phyloP scores from a whole-genome alignment of 2,888 invertebrate genomes.

The Zonitis immaculata region DNA sequence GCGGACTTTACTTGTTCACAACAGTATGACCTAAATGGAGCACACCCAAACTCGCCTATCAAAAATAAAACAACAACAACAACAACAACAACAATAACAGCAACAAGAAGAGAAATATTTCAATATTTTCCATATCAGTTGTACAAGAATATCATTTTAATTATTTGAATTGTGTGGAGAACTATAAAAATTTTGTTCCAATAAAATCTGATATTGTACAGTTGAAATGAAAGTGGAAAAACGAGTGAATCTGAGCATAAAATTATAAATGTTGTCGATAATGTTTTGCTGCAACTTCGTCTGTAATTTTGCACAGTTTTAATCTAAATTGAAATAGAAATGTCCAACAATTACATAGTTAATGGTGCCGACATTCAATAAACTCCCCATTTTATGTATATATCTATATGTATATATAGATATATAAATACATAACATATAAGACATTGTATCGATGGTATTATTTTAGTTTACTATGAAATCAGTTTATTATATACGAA shows the following conservation, averaged over 20 bases:
- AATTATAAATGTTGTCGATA: not conserved
- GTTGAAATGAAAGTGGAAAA: not conserved
- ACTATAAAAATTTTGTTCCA: too few relatives aligned
- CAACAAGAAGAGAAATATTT: too few relatives aligned
- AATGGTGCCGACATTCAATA: not conserved
- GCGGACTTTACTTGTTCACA: conserved; percentile 42
- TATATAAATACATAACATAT: not conserved
- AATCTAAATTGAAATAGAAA: not conserved
- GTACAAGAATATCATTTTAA: too few relatives aligned
- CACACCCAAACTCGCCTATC: conserved; percentile 39
- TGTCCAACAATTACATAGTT: not conserved
- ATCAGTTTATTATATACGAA: too few relatives aligned
- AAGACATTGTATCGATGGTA: not conserved
- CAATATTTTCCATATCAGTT: too few relatives aligned
- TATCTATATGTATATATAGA: too few relatives aligned
- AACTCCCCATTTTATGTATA: not conserved
- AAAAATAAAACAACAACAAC: conserved; percentile 20
- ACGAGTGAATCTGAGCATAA: not conserved
- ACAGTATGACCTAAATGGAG: conserved; percentile 43
- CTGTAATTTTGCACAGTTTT: conserved; percentile 1
- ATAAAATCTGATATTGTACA: not conserved
- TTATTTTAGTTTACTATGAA: not conserved
- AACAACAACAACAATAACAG: too few relatives aligned
- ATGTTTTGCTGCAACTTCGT: not conserved
- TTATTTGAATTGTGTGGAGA: too few relatives aligned